Base-by-base conservation (phyloP, 1,140 invertebrate genomes). In the Pachyrhynchus sulphureomaculatus region DNA sequence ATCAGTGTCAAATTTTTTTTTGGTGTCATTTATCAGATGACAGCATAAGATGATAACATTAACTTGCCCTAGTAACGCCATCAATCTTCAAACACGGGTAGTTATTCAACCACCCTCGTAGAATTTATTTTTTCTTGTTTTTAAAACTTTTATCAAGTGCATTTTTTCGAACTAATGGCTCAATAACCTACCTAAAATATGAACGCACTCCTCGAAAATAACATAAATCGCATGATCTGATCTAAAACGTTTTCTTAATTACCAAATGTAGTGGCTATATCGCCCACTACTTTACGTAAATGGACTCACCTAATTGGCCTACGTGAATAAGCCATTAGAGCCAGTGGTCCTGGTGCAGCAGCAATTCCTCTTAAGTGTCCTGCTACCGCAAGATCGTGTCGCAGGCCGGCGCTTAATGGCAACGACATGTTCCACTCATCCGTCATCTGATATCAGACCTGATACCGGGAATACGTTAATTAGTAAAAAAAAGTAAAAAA, bases 311-410 rank as follows among this genome's bases (percentile, higher is more conserved):
- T 61, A 61, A 61, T 61, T 61, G 58, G 49, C 39, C 58, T 61
- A 61, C 58, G 58, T 61, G 58, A 61, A 61, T 61, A 61, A 61
- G 58, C 58, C 58, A 61, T 61, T 61, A 61, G 58, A 47, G 45
- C 39, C 23, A 20, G 33, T 45, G 45, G 32, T 59, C 45, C 56
- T 59, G 56, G 32, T 59, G 44, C 56, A 49, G 56, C 56, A 44
- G 39, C 39, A 42, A 59, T 59, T 59, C 56, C 56, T 51, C 45
- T 45, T 59, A 59, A 59, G 56, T 59, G 48, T 61, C 58, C 47
- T 51, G 58, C 58, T 61, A 52, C 49, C 58, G 48, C 47, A 36
- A 59, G 56, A 61, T 61, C 58, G 58, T 61, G 58, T 61, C 58
- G 58, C 58, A 48, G 58, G 48, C 32, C 48, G 58, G 58, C 58